Base-by-base conservation (phyloP, 2,888 invertebrate genomes). In the Megalurothrips usitatus region DNA sequence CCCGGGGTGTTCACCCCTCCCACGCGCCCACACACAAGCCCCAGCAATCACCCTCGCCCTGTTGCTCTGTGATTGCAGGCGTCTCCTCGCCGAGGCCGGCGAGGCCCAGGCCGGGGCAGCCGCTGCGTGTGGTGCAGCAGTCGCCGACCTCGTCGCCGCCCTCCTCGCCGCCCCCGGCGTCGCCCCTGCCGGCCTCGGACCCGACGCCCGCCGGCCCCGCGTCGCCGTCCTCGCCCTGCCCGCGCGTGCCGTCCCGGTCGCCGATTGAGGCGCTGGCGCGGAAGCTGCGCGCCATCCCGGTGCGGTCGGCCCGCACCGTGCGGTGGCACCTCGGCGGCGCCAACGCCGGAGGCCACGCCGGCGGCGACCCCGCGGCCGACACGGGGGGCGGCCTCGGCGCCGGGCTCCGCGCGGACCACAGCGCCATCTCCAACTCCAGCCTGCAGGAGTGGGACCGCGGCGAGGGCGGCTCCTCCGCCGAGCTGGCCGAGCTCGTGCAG, bases 361-460 rank as follows among this genome's bases (percentile, higher is more conserved):
- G 87, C 34, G 89, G 88, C 79, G 89, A 89, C 34, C 88, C 89
- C 75, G 89, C 88, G 82, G 87, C 89, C 48, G 88, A 89, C 78
- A 87, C 86, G 4, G 87, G 58, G 10, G 52, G 52, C 80, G 86
- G 87, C 80, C 86, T 87, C 47, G 89, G 88, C 80, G 89, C 89
- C 34, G 88, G 89, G 79, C 89, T 89, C 63, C 89, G 88, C 82
- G 87, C 89, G 48, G 88, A 89, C 75, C 87, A 86, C 6, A 88
- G 88, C 83, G 88, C 91, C 82, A 93, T 94, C 84, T 93, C 93
- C 86, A 93, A 94, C 87, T 93, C 93, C 82, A 93, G 93, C 85
- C 89, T 94, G n/a, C 91, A 92, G 81, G 93, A 93, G 86, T 88
- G 92, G 83, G 93, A 92, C 84, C 92, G 90, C 81, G 89, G 91